Evolutionary conservation across 2,888 invertebrate species (phyloP).

Genomic region (Eristalinus aeneus): DNA sequence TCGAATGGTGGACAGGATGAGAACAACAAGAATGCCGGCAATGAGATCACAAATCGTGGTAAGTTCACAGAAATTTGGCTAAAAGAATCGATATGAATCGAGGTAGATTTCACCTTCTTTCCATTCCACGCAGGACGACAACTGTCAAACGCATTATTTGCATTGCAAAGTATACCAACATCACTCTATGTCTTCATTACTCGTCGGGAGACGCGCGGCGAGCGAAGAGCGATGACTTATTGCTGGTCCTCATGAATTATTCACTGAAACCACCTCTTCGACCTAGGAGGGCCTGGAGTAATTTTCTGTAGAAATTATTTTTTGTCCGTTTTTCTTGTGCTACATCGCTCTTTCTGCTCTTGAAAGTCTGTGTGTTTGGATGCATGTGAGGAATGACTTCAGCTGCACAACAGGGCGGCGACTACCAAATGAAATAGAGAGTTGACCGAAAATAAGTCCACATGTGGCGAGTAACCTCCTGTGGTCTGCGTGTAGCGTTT

Average conservation of each 20-base stretch:
- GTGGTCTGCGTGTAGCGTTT: conserved; percentile 21
- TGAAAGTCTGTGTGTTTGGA: conserved; percentile 29
- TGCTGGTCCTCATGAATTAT: conserved; percentile 56
- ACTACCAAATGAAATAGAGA: conserved; percentile 50
- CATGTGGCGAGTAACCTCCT: conserved; percentile 50
- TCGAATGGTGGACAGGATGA: conserved; percentile 78
- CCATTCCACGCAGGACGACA: background rate
- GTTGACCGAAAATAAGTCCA: conserved; percentile 34
- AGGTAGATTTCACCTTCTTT: background rate
- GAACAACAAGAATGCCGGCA: conserved; percentile 80
- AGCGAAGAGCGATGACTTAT: conserved; percentile 23
- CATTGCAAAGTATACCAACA: conserved; percentile 50
- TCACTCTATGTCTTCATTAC: conserved; percentile 26
- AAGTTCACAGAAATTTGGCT: conserved; percentile 56
- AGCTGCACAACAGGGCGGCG: conserved; percentile 33
- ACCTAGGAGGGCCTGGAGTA: background rate
- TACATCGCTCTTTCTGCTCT: background rate
- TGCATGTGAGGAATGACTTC: conserved; percentile 20
- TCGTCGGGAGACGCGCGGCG: background rate
- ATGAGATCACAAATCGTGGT: conserved; percentile 80
- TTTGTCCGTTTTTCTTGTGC: conserved; percentile 19
- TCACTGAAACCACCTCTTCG: conserved; percentile 25
- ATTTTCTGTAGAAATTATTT: conserved; percentile 33
- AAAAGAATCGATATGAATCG: background rate
- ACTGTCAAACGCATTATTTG: conserved; percentile 24